Evolutionary conservation across 30 jellyfish, hydroid and myxozoan genomes (phyloP).

Genomic region (Aurelia sp.): DNA sequence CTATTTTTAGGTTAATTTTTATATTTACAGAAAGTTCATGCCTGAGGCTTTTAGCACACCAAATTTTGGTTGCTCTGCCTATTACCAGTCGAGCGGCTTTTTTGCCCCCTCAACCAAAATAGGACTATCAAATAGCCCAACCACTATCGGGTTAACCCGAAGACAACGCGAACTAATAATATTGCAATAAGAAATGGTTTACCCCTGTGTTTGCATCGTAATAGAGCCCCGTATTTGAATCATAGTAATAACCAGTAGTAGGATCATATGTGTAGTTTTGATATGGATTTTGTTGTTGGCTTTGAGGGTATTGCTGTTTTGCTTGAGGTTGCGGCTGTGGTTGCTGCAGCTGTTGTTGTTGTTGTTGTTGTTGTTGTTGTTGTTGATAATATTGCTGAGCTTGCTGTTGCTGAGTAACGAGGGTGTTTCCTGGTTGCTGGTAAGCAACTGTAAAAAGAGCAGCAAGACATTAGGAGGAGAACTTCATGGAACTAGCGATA

Average conservation of each 20-base stretch:
- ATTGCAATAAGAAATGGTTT: neutral
- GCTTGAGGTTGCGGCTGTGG: neutral
- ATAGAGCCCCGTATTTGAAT: conserved; percentile 83
- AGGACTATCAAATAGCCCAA: no score
- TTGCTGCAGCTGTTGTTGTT: no score
- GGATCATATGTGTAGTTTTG: conserved; percentile 77
- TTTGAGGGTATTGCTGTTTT: conserved; percentile 47
- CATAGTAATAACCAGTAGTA: conserved; percentile 92
- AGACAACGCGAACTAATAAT: neutral
- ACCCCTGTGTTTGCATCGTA: conserved; percentile 98
- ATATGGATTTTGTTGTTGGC: conserved; percentile 7
- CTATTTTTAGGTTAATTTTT: no score
- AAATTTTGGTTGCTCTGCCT: no score
- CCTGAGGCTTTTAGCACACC: no score
- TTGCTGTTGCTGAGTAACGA: conserved; percentile 24
- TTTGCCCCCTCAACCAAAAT: no score
- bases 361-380: neutral
- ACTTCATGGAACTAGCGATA: no score
- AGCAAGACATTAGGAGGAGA: no score
- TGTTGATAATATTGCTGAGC: conserved; percentile 13
- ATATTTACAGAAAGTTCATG: no score
- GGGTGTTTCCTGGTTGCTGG: neutral
- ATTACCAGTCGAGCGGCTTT: no score
- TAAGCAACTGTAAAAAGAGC: neutral
- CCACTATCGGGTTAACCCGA: no score